Evolutionary conservation across 2,888 invertebrate genomes (phyloP).

Genomic region (Tipula unca): DNA sequence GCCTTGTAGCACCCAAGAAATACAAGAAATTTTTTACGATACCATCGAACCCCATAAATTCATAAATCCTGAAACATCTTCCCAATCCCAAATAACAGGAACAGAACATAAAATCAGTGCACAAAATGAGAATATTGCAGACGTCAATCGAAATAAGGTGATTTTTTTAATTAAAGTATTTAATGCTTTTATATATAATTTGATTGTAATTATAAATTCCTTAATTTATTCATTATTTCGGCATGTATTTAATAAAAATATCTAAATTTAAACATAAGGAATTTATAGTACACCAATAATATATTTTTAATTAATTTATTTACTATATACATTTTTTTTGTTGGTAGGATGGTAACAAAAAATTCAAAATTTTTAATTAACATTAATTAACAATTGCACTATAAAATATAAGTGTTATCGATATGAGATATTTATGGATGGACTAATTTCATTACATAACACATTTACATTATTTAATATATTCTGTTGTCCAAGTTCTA

Average conservation of each 20-base stretch:
- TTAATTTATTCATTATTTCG: background rate
- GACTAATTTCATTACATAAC: background rate
- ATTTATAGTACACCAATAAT: background rate
- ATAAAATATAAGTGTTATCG: background rate
- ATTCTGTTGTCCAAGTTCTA: background rate
- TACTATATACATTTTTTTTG: background rate
- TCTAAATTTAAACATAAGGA: background rate
- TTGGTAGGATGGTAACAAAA: background rate
- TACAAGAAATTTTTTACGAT: background rate
- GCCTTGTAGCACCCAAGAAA: conserved; percentile 18
- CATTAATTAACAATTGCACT: background rate
- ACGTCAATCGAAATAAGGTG: conserved; percentile 15
- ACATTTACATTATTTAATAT: background rate
- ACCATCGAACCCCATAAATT: background rate
- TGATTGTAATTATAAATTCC: background rate
- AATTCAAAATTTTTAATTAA: background rate
- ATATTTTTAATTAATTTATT: background rate
- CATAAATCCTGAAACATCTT: background rate
- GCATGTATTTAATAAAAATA: background rate
- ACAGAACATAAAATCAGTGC: conserved; percentile 14
- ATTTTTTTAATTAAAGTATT: conserved; percentile 16
- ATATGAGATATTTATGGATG: background rate
- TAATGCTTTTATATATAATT: conserved; percentile 16
- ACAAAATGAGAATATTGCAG: conserved; percentile 16
- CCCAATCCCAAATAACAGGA: conserved; percentile 15